Evolutionary conservation across 2,888 invertebrate species (phyloP), one percentile per base, ranked within the genome.

Genomic region (Andricus curvator): DNA sequence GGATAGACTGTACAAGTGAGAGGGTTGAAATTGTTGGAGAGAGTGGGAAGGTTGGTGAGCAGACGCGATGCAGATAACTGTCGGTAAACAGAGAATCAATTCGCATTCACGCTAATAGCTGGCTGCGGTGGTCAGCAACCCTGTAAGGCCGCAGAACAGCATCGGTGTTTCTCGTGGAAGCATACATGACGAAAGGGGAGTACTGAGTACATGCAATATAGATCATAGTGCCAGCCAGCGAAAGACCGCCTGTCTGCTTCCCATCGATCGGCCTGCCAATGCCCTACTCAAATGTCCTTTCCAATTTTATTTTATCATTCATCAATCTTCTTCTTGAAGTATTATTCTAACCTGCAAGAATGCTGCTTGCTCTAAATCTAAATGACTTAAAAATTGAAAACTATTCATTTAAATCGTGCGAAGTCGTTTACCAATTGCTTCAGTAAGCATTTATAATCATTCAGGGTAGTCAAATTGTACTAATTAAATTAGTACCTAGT

Each of bases 21-120:
- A 15, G 68, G 48, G 76, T 62, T 25, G 41, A 8, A 68, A 29
- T 66, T 66, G 17, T 15, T 25, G 76, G 60, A 33, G 60, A 29
- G 60, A 29, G 51, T 48, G 76, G 8, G 56, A 41, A 60, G 77
- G 77, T 77, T 44, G 77, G 77, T 62, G 29, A 48, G 64, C 62
- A 77, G 60, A 80, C 68, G 37, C 65, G 64, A 84, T 76, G 86
- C 78, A 85, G 85, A 84, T 85, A 86, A 86, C 85, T 84, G 84
- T 81, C 82, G 83, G 87, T 86, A 86, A 89, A 88, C 85, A 84
- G 84, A 84, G 87, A 87, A 88, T 89, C 89, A 86, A 85, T 88
- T 89, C 86, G 84, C 83, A 88, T 86, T 82, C 77, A 88, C 85
- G 86, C 85, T 88, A 89, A 89, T 89, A 86, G 86, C 85, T 83